These are phyloP conservation scores for Pyralis farinalis DNA, from an alignment of 2,888 invertebrate genomes.

Conservation along the genomic window DNA sequence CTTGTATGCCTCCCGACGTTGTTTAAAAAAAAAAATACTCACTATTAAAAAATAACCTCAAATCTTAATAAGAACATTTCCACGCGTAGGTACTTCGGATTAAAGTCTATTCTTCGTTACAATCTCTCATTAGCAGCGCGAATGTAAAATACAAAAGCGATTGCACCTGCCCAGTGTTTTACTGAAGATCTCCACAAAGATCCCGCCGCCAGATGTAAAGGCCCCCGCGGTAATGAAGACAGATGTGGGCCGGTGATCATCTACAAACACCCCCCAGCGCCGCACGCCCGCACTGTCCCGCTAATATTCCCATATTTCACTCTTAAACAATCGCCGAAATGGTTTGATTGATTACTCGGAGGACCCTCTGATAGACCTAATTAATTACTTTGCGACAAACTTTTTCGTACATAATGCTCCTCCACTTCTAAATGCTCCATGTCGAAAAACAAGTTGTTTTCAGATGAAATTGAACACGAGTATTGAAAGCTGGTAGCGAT, in stretches of 20 bases:
- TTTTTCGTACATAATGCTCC: constrained; percentile 16
- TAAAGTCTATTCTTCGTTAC: background rate
- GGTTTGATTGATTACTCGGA: constrained; percentile 44
- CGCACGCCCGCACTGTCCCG: constrained; percentile 8
- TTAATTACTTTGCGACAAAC: constrained; percentile 41
- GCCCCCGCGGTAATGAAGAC: constrained; percentile 21
- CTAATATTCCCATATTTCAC: constrained; percentile 36
- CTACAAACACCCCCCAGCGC: constrained; percentile 10
- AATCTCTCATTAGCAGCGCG: background rate
- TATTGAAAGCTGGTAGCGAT: background rate
- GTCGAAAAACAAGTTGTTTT: constrained; percentile 6
- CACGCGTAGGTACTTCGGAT: too few relatives aligned
- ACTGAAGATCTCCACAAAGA: background rate
- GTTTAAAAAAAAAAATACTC: too few relatives aligned
- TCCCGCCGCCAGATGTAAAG: constrained; percentile 9
- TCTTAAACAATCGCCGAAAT: constrained; percentile 43
- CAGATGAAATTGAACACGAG: background rate
- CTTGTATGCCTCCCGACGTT: too few relatives aligned
- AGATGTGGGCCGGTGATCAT: constrained; percentile 22
- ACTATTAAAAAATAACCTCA: too few relatives aligned
- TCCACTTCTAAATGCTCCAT: background rate
- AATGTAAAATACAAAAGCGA: background rate
- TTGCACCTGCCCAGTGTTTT: background rate
- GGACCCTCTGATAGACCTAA: constrained; percentile 24
- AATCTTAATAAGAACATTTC: too few relatives aligned